Evolutionary conservation across 2,113 vertebrate genomes (phyloP), one percentile per base, ranked within the genome.

Genomic region (Nannospalax galili): DNA sequence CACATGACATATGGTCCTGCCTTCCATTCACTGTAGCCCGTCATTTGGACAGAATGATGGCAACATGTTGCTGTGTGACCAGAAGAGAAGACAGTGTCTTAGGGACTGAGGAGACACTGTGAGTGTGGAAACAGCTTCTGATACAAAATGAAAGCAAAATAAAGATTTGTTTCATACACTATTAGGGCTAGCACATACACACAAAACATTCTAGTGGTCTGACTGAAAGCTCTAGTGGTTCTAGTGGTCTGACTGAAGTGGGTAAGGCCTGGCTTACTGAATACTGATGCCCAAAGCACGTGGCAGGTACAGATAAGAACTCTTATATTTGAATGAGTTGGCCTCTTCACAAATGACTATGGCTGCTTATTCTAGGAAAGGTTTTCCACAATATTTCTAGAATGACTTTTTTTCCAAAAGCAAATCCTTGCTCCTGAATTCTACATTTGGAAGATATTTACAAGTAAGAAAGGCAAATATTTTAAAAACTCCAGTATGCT

Each of bases 271-370:
- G 6, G n/a, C 24, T 72, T 89, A 48, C 14, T 37, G 32, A 89
- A 8, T 32, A 4, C 45, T 56, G 45, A 37, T 16, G 7, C 1
- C 0, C 14, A 62, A 35, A 62, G 2, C 4, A 45, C 5, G 28
- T 5, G 22, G 3, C 22, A 74, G 11, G 7, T 7, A 74, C 17
- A 72, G 65, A 19, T 14, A 28, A 24, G 4, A 74, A 77, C 79
- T 40, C 0, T 88, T 73, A 60, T 7, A 93, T 93, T 79, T 84
- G 37, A 48, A 30, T 67, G 45, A 86, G 5, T 37, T 15, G 3
- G 65, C 5, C 7, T 5, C 35, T 78, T 84, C 52, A 28, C 26
- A 87, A 75, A 45, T 81, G 70, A 65, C 16, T 45, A 84, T 2
- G 67, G 14, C 17, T 78, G 58, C 56, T 92, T 9, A 2, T 77